Percentiles rank a stretch among this genome's conserved stretches.
phyloP scores from a whole-genome alignment of 2,797 vertebrate genomes.

The Nannoperca obscura region DNA sequence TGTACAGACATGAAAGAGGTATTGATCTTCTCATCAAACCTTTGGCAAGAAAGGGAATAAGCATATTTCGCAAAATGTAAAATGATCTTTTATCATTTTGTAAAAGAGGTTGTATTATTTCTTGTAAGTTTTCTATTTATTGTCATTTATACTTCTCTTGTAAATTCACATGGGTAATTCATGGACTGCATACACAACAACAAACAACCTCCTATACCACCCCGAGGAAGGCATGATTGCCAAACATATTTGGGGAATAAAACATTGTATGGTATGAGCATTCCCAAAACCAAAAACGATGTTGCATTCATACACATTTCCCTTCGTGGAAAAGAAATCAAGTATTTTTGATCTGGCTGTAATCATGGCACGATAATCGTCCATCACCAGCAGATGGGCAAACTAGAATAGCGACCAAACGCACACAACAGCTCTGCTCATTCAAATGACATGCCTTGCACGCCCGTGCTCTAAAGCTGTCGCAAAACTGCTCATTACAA shows the following conservation, averaged over 20 bases:
- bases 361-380: conserved; percentile 70
- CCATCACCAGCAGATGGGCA: conserved; percentile 70
- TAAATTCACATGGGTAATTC: background rate
- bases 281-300: too few relatives aligned
- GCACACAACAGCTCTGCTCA: conserved; percentile 68
- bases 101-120: background rate
- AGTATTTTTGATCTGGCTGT: conserved; percentile 60
- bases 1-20: background rate
- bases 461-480: conserved; percentile 83
- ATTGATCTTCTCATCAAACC: background rate
- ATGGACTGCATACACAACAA: background rate
- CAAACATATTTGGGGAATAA: too few relatives aligned
- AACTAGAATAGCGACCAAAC: conserved; percentile 69
- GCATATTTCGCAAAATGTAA: background rate
- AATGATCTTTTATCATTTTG: background rate
- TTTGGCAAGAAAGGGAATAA: background rate
- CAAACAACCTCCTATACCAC: conserved; percentile 12
- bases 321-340: conserved; percentile 25
- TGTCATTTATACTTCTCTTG: background rate
- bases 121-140: background rate
- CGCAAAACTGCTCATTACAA: conserved; percentile 82
- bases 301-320: too few relatives aligned
- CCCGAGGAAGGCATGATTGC: too few relatives aligned
- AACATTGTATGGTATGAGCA: too few relatives aligned
- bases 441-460: conserved; percentile 81